phyloP scores from a whole-genome alignment of 1,140 invertebrate species.

The Drosophila orosa region DNA sequence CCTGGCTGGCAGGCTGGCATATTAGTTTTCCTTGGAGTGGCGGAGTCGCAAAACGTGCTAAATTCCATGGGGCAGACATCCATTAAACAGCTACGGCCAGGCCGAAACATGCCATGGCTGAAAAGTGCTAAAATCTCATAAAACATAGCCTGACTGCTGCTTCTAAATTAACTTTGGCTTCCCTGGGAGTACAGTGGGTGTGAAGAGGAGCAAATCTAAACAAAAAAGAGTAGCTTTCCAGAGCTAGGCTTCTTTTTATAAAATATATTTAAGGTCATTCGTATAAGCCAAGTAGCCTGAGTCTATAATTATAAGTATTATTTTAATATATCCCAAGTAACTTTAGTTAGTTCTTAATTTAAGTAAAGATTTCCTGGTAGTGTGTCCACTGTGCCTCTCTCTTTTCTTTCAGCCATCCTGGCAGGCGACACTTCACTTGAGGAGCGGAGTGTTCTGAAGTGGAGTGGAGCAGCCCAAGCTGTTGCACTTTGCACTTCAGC shows the following conservation, averaged over 20 bases:
- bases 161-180: constrained; percentile 74
- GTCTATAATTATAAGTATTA: no score
- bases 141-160: constrained; percentile 69
- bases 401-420: constrained; percentile 25
- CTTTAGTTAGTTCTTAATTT: neutral
- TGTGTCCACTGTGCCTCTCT: constrained; percentile 30
- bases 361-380: neutral
- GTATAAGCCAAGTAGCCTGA: neutral
- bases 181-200: constrained; percentile 11
- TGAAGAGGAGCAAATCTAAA: neutral
- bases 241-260: neutral
- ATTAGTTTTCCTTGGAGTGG: constrained; percentile 70
- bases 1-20: constrained; percentile 43
- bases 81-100: constrained; percentile 61
- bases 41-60: constrained; percentile 64
- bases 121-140: constrained; percentile 80
- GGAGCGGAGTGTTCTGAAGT: constrained; percentile 16
- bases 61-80: constrained; percentile 76
- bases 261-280: neutral
- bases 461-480: constrained; percentile 47
- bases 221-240: neutral
- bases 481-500: constrained; percentile 80
- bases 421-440: constrained; percentile 68
- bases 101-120: constrained; percentile 53
- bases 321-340: neutral